Base-by-base conservation (phyloP, 1,140 invertebrate species). In the Drosophila lowei region DNA sequence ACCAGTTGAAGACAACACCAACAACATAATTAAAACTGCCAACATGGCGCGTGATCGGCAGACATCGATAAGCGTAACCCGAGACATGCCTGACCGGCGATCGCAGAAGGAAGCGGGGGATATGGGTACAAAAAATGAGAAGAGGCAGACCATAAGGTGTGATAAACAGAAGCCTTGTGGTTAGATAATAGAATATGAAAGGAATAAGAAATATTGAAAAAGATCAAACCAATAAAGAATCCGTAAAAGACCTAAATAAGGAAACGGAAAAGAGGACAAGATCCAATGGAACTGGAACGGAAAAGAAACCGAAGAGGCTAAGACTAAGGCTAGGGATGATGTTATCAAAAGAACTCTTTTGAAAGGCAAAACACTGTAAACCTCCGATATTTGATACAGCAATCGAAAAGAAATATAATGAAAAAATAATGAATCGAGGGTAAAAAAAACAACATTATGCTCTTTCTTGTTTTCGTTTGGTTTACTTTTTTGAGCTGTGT, bases 21-120 rank as follows among this genome's bases (percentile, higher is more conserved):
- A 79, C 80, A 85, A 84, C 80, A 84, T 84, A 84, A 84, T 84
- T 84, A 85, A 84, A 84, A 60, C 80, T 84, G 80, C 57, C 80
- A 85, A 80, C 80, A 84, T 84, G 80, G 81, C 80, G 80, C 80
- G 81, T 85, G 80, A 84, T 84, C 80, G 83, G 67, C 80, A 75
- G 72, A 73, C 80, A 62, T 71, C 80, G 80, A 84, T 84, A 84
- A 84, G 63, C 77, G 57, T 68, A 55, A 79, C 77, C 53, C 34
- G 68, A 73, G 74, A 77, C 65, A 52, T 58, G 23, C 23, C 23
- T 5, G 23, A 25, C 5, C 30, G 30, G 30, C 8, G 28, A 47
- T 16, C 2, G 5, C 15, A 41, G 16, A n/a, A 41, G 23, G 5
- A 25, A 16, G 11, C 9, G 52, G 15, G 21, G 41, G 52, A 71